A percentile compares a stretch with the other conserved stretches of the same genome.
Evolutionary conservation across 2,888 invertebrate species (phyloP).

Genomic region (Nesidiocoris tenuis): DNA sequence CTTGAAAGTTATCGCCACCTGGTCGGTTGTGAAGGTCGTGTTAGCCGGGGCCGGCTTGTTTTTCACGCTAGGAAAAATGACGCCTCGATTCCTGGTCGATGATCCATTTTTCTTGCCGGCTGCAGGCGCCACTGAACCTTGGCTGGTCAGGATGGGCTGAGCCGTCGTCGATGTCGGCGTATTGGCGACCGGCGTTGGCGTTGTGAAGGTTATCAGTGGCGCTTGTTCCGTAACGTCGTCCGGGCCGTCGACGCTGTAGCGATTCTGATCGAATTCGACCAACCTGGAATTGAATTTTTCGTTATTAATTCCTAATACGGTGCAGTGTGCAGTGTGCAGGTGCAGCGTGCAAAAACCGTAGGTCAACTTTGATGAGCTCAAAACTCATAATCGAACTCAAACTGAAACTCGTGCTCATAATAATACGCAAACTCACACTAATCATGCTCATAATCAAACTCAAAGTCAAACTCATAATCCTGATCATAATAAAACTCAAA

Average conservation of each 20-base stretch:
- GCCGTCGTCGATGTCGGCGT: constrained; percentile 43
- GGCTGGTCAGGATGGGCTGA: constrained; percentile 28
- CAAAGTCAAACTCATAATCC: constrained; percentile 50
- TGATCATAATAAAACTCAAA: too few relatives aligned
- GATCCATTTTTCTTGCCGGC: constrained; percentile 23
- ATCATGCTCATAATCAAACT: background rate
- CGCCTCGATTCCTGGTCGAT: constrained; percentile 69
- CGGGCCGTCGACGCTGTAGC: constrained; percentile 55
- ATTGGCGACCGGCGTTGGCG: constrained; percentile 49
- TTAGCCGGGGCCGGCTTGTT: constrained; percentile 84
- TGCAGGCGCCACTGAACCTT: constrained; percentile 10
- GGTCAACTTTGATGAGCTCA: too few relatives aligned
- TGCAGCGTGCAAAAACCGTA: too few relatives aligned
- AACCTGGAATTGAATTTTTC: too few relatives aligned
- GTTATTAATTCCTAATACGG: too few relatives aligned
- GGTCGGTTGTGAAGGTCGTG: constrained; percentile 77
- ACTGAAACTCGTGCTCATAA: background rate
- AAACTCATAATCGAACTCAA: too few relatives aligned
- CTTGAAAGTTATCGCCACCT: constrained; percentile 68
- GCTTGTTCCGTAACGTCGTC: constrained; percentile 50
- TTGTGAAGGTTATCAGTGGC: constrained; percentile 51
- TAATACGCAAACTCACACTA: background rate
- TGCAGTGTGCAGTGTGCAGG: too few relatives aligned
- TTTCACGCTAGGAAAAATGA: constrained; percentile 88
- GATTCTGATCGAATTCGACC: constrained; percentile 27